Percentiles rank a stretch among this genome's conserved stretches.
Conservation (phyloP, 2,113 vertebrate genomes). For the Balaeniceps rex region DNA sequence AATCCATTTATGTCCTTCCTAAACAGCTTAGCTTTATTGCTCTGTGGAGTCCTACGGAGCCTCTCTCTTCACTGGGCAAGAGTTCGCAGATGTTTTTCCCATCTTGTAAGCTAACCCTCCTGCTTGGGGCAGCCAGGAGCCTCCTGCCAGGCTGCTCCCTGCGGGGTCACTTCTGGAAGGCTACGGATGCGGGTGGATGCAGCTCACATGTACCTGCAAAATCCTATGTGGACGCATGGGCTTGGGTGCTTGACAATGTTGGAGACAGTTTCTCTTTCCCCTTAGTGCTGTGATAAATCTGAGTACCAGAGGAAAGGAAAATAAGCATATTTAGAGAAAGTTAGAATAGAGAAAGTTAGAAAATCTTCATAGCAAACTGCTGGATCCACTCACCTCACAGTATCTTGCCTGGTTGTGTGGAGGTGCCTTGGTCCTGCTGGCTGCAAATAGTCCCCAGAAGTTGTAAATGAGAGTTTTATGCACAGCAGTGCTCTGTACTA, state of each 20-base stretch:
- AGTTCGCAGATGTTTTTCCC: neutral
- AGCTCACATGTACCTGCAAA: neutral
- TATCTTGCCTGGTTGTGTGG: neutral
- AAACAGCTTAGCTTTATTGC: neutral
- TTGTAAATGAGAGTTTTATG: neutral
- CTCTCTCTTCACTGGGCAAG: neutral
- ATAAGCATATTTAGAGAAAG: neutral
- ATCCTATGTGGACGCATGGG: rapidly evolving
- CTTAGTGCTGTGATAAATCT: neutral
- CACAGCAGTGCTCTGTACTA: neutral
- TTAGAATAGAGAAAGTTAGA: neutral
- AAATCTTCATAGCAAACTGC: neutral
- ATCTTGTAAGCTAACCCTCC: neutral
- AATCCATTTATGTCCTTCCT: neutral
- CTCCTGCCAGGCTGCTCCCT: neutral
- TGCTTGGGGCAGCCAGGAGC: neutral
- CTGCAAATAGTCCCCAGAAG: neutral
- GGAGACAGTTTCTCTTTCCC: neutral
- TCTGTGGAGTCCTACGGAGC: neutral
- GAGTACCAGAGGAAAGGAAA: neutral
- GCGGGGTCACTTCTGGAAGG: neutral
- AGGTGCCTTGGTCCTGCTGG: neutral
- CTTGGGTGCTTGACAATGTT: neutral
- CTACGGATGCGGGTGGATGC: neutral
- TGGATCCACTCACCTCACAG: neutral